These are phyloP conservation scores for Scaptomyza hsui DNA, from an alignment of 1,140 invertebrate genomes.

Conservation along the genomic window DNA sequence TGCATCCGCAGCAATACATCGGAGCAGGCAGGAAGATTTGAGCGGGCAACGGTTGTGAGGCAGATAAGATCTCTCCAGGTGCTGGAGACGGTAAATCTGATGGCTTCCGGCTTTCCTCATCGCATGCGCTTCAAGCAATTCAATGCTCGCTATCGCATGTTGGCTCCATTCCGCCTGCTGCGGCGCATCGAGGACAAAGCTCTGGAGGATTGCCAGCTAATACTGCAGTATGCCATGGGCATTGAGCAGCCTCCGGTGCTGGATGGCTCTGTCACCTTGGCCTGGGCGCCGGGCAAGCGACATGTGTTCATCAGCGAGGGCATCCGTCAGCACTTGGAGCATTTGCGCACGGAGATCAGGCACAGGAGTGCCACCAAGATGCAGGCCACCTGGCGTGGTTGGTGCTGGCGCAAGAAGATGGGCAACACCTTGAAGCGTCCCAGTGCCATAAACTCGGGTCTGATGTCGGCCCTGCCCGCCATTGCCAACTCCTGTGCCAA, in stretches of 20 bases:
- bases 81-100: conserved; percentile 96
- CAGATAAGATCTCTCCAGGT: conserved; percentile 95
- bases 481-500: conserved; percentile 33
- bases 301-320: conserved; percentile 97
- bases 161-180: conserved; percentile 91
- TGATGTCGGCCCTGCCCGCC: conserved; percentile 30
- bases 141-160: conserved; percentile 91
- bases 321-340: conserved; percentile 94
- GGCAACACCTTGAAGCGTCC: conserved; percentile 84
- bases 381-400: conserved; percentile 93
- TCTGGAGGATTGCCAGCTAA: conserved; percentile 91
- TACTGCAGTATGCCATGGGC: conserved; percentile 88
- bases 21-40: conserved; percentile 91
- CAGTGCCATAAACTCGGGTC: conserved; percentile 14
- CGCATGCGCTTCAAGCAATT: conserved; percentile 98
- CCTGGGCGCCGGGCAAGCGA: conserved; percentile 93
- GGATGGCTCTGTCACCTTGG: conserved; percentile 78
- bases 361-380: conserved; percentile 91
- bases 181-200: conserved; percentile 91
- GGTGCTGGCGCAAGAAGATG: conserved; percentile 89
- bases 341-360: conserved; percentile 90
- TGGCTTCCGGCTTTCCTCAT: conserved; percentile 96
- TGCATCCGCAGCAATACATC: conserved; percentile 94
- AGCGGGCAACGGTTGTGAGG: conserved; percentile 90
- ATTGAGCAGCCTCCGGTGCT: conserved; percentile 83